phyloP scores from a whole-genome alignment of 2,888 invertebrate species.

The Callyntrura sp. region DNA sequence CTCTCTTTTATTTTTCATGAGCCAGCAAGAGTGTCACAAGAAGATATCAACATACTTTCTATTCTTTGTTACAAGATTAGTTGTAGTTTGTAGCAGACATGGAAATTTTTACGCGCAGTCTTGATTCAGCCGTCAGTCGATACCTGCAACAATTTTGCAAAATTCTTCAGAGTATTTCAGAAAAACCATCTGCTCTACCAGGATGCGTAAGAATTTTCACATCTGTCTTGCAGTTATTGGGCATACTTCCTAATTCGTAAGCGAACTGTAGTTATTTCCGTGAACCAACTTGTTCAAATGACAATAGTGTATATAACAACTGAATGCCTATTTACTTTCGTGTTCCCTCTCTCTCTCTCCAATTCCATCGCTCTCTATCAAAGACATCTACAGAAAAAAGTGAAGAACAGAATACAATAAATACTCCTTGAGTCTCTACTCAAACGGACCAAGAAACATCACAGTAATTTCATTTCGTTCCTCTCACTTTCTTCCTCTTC shows the following conservation, averaged over 20 bases:
- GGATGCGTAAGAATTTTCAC: too few relatives aligned
- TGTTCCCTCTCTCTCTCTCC: not conserved
- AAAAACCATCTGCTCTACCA: too few relatives aligned
- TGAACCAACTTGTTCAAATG: slow-evolving; percentile 14
- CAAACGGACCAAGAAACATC: slow-evolving; percentile 57
- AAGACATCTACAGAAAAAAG: not conserved
- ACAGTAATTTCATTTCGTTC: slow-evolving; percentile 41
- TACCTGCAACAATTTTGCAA: too few relatives aligned
- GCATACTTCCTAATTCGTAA: slow-evolving; percentile 7
- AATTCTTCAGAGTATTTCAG: too few relatives aligned
- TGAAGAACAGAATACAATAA: slow-evolving; percentile 6
- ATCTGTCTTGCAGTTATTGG: not conserved
- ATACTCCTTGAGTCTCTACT: slow-evolving; percentile 7
- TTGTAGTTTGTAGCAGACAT: too few relatives aligned
- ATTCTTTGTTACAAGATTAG: not conserved
- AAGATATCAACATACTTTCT: not conserved
- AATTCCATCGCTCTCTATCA: not conserved
- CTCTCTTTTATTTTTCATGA: slow-evolving; percentile 11
- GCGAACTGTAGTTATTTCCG: not conserved
- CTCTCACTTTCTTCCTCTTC: not conserved
- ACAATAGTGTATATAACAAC: not conserved
- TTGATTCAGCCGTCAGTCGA: too few relatives aligned
- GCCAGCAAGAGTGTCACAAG: not conserved
- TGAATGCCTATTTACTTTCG: not conserved
- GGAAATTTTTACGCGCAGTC: too few relatives aligned